Percentiles rank a stretch among this genome's conserved stretches.
Conservation (phyloP, 2,888 invertebrate genomes). For the Prenolepis imparis region DNA sequence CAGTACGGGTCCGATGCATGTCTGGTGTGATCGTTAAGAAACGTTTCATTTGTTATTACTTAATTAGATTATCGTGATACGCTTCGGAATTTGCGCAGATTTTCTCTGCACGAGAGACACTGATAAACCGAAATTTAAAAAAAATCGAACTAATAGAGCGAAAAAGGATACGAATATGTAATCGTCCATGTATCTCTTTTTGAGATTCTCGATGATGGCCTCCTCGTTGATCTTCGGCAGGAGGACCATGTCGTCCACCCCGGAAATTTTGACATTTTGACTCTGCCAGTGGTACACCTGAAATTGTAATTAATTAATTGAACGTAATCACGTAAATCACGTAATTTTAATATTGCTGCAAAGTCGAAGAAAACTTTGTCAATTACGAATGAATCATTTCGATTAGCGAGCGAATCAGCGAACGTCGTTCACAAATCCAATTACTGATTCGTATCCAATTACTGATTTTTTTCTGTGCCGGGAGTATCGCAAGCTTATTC, state of each 20-base stretch:
- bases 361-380: neutral
- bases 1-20: constrained; percentile 90
- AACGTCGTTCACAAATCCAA: constrained; percentile 55
- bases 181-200: constrained; percentile 90
- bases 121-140: neutral
- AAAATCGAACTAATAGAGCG: neutral
- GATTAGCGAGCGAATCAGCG: neutral
- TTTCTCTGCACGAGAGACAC: neutral
- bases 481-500: constrained; percentile 28
- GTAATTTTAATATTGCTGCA: neutral
- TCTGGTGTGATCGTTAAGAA: constrained; percentile 86
- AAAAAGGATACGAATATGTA: constrained; percentile 89
- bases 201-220: constrained; percentile 90
- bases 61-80: neutral
- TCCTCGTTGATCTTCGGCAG: constrained; percentile 89
- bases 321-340: neutral
- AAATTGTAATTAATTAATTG: constrained; percentile 15
- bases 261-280: constrained; percentile 90
- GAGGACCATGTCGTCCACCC: constrained; percentile 91
- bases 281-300: constrained; percentile 91
- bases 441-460: constrained; percentile 61
- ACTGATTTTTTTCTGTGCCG: constrained; percentile 53
- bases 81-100: neutral
- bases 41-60: constrained; percentile 44
- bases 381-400: neutral